Conservation (phyloP, 2,888 invertebrate genomes). For the Philereme transversata region DNA sequence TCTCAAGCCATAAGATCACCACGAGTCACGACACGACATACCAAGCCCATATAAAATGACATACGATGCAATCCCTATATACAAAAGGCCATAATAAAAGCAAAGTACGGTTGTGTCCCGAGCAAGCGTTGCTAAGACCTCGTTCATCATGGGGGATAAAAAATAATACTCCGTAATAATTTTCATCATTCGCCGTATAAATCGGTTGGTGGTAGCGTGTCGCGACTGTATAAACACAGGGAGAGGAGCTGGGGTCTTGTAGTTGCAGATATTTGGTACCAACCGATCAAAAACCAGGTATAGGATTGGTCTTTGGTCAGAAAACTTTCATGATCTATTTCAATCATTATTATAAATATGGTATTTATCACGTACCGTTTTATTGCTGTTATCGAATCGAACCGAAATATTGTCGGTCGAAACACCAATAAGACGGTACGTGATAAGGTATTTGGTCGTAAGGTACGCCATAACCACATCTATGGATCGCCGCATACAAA, state of each 20-base stretch:
- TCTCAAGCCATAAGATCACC: neutral
- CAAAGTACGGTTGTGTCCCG: conserved; percentile 35
- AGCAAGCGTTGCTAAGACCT: conserved; percentile 38
- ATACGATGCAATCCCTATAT: conserved; percentile 31
- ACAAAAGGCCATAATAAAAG: conserved; percentile 36
- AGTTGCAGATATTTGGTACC: neutral
- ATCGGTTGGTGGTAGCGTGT: conserved; percentile 59
- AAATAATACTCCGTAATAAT: conserved; percentile 64
- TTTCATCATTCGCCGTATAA: conserved; percentile 57
- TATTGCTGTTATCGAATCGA: no score
- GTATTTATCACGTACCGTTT: no score
- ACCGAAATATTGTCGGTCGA: no score
- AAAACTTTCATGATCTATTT: no score
- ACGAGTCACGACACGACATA: conserved; percentile 7
- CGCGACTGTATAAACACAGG: conserved; percentile 56
- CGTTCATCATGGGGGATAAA: conserved; percentile 58
- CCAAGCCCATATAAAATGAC: conserved; percentile 30
- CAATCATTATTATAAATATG: no score
- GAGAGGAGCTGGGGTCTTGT: conserved; percentile 36
- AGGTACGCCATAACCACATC: no score
- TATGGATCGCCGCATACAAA: no score
- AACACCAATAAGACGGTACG: no score
- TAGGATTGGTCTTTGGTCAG: no score
- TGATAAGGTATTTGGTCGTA: no score
- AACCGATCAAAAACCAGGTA: no score